Evolutionary conservation across 1,140 invertebrate genomes (phyloP).

Genomic region (Apocrypta bakeri): DNA sequence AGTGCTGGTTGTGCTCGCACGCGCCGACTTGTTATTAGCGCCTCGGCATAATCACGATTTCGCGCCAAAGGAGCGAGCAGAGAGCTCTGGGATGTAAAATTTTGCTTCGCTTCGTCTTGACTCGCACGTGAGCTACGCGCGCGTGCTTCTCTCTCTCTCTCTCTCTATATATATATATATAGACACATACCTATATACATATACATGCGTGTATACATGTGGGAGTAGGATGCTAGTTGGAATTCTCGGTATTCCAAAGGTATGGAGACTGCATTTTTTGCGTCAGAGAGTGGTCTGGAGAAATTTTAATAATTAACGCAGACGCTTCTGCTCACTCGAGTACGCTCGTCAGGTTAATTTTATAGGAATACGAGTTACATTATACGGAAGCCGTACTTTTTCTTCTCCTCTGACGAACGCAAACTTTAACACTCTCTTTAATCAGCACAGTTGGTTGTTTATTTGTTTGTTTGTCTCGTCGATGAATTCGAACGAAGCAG

Average conservation of each 20-base stretch:
- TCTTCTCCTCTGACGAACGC: too few relatives aligned
- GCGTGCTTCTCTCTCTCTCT: too few relatives aligned
- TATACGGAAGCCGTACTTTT: too few relatives aligned
- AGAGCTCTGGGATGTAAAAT: constrained; percentile 37
- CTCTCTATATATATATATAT: too few relatives aligned
- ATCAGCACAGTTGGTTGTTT: too few relatives aligned
- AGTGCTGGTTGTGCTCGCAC: neutral
- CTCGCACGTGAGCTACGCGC: neutral
- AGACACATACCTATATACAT: too few relatives aligned
- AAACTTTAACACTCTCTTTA: too few relatives aligned
- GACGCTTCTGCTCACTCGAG: neutral
- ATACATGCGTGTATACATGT: too few relatives aligned
- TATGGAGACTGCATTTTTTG: constrained; percentile 30
- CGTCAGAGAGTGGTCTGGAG: neutral
- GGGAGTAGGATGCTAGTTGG: neutral
- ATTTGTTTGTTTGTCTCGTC: too few relatives aligned
- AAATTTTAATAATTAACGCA: constrained; percentile 34
- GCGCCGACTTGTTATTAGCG: constrained; percentile 65
- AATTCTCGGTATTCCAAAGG: constrained; percentile 20
- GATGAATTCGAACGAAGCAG: constrained; percentile 28
- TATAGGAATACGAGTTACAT: too few relatives aligned
- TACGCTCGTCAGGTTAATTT: neutral
- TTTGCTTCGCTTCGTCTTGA: neutral
- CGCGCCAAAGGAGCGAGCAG: constrained; percentile 50
- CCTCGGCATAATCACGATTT: constrained; percentile 61